These are phyloP conservation scores for Lophochroa leadbeateri DNA, from an alignment of 2,113 vertebrate genomes.

Conservation along the genomic window DNA sequence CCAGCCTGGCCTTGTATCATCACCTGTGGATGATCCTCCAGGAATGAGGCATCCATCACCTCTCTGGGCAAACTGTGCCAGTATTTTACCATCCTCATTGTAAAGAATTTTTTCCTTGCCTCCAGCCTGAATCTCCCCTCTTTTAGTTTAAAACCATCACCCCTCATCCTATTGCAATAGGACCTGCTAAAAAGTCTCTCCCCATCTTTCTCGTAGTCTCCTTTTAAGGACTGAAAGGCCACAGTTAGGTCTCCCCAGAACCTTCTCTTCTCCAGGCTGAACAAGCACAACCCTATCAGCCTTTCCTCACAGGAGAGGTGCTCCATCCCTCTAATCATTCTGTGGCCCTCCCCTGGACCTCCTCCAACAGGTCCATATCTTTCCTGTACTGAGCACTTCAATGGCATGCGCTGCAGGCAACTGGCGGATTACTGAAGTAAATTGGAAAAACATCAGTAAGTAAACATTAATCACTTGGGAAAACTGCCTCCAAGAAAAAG, in stretches of 20 bases:
- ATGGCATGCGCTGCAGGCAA: background rate
- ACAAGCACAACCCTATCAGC: background rate
- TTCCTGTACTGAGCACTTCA: background rate
- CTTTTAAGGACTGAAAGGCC: background rate
- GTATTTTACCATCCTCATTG: background rate
- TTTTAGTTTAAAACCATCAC: background rate
- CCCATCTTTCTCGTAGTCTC: background rate
- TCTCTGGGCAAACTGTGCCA: background rate
- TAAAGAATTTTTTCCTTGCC: background rate
- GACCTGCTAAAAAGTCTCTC: background rate
- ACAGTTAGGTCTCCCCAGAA: background rate
- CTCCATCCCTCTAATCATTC: background rate
- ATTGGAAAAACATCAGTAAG: background rate
- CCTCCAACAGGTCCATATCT: background rate
- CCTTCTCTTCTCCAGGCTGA: background rate
- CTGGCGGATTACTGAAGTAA: background rate
- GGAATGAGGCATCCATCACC: background rate
- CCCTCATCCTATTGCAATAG: background rate
- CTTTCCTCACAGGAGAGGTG: background rate
- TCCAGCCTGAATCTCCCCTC: background rate
- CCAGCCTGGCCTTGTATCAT: background rate
- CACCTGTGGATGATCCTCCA: background rate
- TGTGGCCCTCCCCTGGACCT: background rate
- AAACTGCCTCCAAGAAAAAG: slow-evolving; percentile 12
- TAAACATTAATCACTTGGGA: background rate